Evolutionary conservation across 2,888 invertebrate genomes (phyloP), one percentile per base, ranked within the genome.

Genomic region (Andrena bicolor): DNA sequence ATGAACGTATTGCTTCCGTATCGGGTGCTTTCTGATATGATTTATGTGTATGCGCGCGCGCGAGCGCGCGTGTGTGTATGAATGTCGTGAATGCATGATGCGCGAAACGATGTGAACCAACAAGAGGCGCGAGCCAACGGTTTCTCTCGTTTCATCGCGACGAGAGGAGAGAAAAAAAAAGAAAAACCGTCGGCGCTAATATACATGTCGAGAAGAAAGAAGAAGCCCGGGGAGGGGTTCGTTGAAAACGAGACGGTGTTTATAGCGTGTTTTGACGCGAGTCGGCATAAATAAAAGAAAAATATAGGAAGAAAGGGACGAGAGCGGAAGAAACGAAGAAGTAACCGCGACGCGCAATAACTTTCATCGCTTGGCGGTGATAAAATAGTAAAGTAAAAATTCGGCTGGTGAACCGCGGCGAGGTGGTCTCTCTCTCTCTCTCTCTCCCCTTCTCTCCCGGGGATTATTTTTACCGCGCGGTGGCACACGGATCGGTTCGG

Each of bases 1-100:
- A 86, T 84, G 80, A 85, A 82, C 79, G 77, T 81, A 86, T 79
- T 82, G 80, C 83, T 82, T 80, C 61, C 26, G 23, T 69, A 28
- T 63, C 65, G 32, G 10, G 48, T 56, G 49, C 28, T 28, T 49
- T 56, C 28, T 56, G 23, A 10, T 35, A 16, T 41, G 65, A 41
- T 16, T n/a, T 32, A 56, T 58, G 6, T n/a, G 64, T 26, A 56
- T 10, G 78, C 32, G 35, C n/a, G 8, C 41, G 8, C 30, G 32
- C 26, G 58, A n/a, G n/a, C n/a, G 78, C 32, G 35, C n/a, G 8
- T 30, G 8, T 58, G 8, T 51, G 51, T 41, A 51, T 51, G n/a
- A 35, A 74, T 69, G 26, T 32, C 1, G 32, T 35, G 61, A 61
- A 32, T 32, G 32, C 20, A 8, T 28, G n/a, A 32, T 10, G 61